These are phyloP conservation scores for Lycaon pictus DNA, from an alignment of 2,113 vertebrate genomes.

Conservation along the genomic window DNA sequence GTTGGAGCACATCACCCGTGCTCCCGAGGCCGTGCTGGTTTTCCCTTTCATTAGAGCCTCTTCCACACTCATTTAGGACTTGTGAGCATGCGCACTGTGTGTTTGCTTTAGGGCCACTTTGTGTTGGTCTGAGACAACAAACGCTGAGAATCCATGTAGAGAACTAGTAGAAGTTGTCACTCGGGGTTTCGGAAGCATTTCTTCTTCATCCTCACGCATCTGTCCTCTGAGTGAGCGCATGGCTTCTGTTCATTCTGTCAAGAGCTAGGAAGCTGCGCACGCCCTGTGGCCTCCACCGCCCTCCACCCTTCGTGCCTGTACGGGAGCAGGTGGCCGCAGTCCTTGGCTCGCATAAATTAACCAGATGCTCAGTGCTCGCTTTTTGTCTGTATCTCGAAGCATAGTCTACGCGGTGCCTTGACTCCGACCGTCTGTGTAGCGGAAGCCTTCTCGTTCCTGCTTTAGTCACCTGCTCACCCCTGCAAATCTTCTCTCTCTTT, in stretches of 20 bases:
- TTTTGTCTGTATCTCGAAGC: rapidly evolving
- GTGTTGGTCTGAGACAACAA: not conserved
- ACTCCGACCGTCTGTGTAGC: not conserved
- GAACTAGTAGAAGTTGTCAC: not conserved
- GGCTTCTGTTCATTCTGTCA: not conserved
- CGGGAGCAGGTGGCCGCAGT: rapidly evolving
- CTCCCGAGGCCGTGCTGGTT: rapidly evolving
- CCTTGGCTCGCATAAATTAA: rapidly evolving
- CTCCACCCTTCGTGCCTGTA: rapidly evolving
- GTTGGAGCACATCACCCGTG: rapidly evolving
- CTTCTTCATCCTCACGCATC: not conserved
- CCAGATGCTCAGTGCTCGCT: rapidly evolving
- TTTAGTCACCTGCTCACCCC: constrained; percentile 59
- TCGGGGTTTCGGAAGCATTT: not conserved
- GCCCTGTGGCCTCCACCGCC: rapidly evolving
- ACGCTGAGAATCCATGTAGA: rapidly evolving
- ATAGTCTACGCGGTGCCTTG: not conserved
- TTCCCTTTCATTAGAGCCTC: rapidly evolving
- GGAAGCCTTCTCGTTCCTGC: constrained; percentile 21
- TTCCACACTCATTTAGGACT: rapidly evolving
- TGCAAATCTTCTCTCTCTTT: not conserved
- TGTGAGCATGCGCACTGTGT: not conserved
- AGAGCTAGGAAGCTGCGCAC: rapidly evolving
- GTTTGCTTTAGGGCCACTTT: not conserved
- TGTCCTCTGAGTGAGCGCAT: rapidly evolving